A percentile compares a stretch with the other conserved stretches of the same genome.
phyloP scores from a whole-genome alignment of 2,113 vertebrate genomes.

The Rhinichthys klamathensis region DNA sequence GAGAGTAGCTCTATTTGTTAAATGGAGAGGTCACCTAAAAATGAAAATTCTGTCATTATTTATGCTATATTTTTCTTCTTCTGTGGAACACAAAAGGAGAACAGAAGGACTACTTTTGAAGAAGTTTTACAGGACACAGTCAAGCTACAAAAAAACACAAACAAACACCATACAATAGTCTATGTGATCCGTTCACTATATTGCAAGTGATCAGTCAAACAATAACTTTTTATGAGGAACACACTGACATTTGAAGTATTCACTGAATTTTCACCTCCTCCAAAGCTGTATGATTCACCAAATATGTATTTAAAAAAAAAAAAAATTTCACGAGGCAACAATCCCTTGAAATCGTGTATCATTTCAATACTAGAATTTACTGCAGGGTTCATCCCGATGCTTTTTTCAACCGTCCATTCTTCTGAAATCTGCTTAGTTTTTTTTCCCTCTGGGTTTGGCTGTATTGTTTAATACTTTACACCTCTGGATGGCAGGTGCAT shows the following conservation, averaged over 20 bases:
- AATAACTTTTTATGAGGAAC: background rate
- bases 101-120: background rate
- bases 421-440: slow-evolving; percentile 30
- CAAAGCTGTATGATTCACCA: too few species aligned
- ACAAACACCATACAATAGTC: background rate
- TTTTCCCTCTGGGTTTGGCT: background rate
- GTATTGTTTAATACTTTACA: slow-evolving; percentile 40
- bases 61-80: background rate
- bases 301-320: too few species aligned
- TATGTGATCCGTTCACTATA: background rate
- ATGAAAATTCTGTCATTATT: background rate
- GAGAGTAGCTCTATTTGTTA: background rate
- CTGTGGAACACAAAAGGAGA: background rate
- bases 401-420: slow-evolving; percentile 4
- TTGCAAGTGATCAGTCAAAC: background rate
- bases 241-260: background rate
- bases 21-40: background rate
- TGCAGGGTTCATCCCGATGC: background rate
- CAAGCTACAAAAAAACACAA: background rate
- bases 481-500: slow-evolving; percentile 33
- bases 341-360: background rate
- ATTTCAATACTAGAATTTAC: background rate
- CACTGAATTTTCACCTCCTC: too few species aligned
- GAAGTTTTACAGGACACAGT: background rate
- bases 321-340: too few species aligned